Conservation (phyloP, 2,113 vertebrate genomes). For the Leucoraja erinaceus region DNA sequence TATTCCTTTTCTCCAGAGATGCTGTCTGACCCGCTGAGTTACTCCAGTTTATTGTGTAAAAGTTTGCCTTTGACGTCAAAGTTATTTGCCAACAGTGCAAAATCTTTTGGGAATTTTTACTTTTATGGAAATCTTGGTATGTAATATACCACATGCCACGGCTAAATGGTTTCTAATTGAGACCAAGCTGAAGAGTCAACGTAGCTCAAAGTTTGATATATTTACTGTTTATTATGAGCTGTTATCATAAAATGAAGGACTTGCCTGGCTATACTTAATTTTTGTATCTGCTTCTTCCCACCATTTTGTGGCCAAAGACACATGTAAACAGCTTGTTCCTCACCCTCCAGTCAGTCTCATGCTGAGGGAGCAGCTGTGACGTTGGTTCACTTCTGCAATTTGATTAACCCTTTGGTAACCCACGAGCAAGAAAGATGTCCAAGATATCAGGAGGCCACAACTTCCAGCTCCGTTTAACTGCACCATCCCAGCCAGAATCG, state of each 20-base stretch:
- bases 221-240: background rate
- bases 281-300: background rate
- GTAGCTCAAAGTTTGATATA: background rate
- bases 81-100: background rate
- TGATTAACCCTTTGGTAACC: background rate
- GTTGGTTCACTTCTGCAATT: background rate
- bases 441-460: background rate
- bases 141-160: background rate
- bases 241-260: background rate
- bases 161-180: background rate
- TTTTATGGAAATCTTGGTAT: background rate
- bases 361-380: background rate
- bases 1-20: too few species aligned
- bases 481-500: background rate
- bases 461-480: background rate
- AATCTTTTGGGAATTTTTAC: background rate
- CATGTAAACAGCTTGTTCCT: background rate
- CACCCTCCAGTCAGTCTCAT: background rate
- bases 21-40: too few species aligned
- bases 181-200: background rate
- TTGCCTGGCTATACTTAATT: background rate
- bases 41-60: too few species aligned
- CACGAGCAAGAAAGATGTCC: background rate
- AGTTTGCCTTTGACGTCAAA: background rate
- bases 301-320: background rate